Evolutionary conservation across 2,888 invertebrate genomes (phyloP).

Genomic region (Phanerotoma sp.): DNA sequence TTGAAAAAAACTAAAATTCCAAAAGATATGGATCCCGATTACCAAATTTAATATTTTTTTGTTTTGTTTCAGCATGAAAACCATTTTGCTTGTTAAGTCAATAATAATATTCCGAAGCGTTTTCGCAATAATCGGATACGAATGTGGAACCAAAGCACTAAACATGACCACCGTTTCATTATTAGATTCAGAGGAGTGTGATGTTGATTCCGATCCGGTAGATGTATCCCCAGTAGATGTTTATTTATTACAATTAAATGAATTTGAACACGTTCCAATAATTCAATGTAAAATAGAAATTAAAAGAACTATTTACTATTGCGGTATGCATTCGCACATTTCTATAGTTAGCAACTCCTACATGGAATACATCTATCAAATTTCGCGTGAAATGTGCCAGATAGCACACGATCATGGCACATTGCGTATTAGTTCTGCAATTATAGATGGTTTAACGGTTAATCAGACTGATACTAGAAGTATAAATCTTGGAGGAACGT

Average conservation of each 20-base stretch:
- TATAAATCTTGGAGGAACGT: conserved; percentile 14
- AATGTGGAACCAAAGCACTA: conserved; percentile 19
- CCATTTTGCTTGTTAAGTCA: neutral
- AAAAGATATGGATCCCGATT: neutral
- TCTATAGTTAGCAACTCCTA: conserved; percentile 16
- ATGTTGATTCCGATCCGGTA: conserved; percentile 10
- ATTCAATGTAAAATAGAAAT: conserved; percentile 27
- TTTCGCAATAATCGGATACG: conserved; percentile 19
- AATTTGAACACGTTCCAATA: conserved; percentile 8
- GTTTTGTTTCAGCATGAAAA: conserved; percentile 1
- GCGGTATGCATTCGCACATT: too few species aligned
- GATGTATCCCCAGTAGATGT: neutral
- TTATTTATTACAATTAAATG: conserved; percentile 21
- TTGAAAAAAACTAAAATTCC: neutral
- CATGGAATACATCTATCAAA: conserved; percentile 19
- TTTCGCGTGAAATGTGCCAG: conserved; percentile 3
- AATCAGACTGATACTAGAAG: conserved; percentile 3
- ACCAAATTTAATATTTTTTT: neutral
- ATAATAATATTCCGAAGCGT: neutral
- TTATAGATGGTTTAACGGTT: neutral
- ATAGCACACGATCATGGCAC: conserved; percentile 9
- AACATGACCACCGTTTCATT: conserved; percentile 28
- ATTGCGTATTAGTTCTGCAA: neutral
- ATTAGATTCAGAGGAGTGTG: conserved; percentile 22
- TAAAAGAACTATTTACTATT: conserved; percentile 14